Conservation (phyloP, 2,888 invertebrate species). For the Tetragonula carbonaria region DNA sequence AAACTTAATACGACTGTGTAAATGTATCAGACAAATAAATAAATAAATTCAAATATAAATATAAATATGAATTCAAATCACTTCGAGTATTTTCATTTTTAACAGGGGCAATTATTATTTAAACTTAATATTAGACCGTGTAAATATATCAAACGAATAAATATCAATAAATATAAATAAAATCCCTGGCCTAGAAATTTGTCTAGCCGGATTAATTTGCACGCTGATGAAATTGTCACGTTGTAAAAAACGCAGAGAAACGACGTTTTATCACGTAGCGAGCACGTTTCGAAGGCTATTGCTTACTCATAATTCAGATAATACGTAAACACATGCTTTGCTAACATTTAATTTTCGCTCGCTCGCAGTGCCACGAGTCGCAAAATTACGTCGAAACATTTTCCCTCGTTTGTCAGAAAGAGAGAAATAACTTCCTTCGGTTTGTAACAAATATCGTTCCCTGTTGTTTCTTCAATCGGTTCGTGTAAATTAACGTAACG, state of each 20-base stretch:
- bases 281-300: no score
- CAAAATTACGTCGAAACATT: background rate
- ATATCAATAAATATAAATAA: background rate
- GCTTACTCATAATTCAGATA: background rate
- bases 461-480: no score
- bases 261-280: background rate
- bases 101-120: background rate
- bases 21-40: background rate
- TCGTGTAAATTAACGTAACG: no score
- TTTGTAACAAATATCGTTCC: no score
- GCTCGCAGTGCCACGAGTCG: background rate
- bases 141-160: background rate
- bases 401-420: background rate
- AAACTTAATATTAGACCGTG: background rate
- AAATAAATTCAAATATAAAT: no score
- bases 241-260: background rate
- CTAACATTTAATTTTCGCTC: no score
- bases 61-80: background rate
- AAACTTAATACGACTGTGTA: background rate
- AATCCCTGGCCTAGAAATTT: background rate
- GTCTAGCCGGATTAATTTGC: background rate
- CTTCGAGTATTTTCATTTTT: background rate
- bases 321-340: no score
- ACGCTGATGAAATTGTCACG: background rate
- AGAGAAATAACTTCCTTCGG: no score